Base-by-base conservation (phyloP, 2,888 invertebrate genomes). In the Hemithea aestivaria region DNA sequence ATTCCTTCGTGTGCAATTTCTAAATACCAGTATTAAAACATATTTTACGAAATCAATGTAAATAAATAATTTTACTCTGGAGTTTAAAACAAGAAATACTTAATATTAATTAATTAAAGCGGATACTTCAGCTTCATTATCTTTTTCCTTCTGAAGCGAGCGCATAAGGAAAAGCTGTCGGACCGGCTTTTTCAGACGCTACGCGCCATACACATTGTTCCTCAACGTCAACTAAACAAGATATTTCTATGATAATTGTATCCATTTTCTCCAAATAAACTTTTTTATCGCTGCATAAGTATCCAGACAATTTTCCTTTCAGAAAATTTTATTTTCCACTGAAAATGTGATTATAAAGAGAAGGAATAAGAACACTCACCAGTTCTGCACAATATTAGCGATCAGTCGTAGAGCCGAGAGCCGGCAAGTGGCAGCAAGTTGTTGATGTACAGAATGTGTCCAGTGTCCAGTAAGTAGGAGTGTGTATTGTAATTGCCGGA, bases 131-230 rank as follows among this genome's bases (percentile, higher is more conserved):
- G n/a, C 25, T 25, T 12, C 28, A 34, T 31, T 43, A 41, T 41
- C 33, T 27, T 49, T 45, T 53, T 49, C 30, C 11, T 39, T 47
- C 58, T 58, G 63, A 63, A 62, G 50, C 53, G 66, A 56, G 57
- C 56, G 72, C 68, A 76, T 76, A 79, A 78, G 72, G 69, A 76
- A 77, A 79, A 78, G 78, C 79, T 78, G 66, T 46, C 55, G 51
- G 58, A 63, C 73, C 72, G 70, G 73, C 71, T 69, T 73, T 71
- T 77, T 73, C 73, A 74, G 71, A 65, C 60, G 66, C 62, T 59
- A 41, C 61, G 57, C 46, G 34, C 9, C 10, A 32, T 16, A 2
- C 16, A 27, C 1, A 20, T 9, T 8, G 20, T 26, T 16, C 6
- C 27, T 26, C 35, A 25, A 10, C 31, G 26, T 20, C 11, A 8